Percentiles rank a stretch among this genome's conserved stretches.
Evolutionary conservation across 2,888 invertebrate species (phyloP).

Genomic region (Eucera pruinosa): DNA sequence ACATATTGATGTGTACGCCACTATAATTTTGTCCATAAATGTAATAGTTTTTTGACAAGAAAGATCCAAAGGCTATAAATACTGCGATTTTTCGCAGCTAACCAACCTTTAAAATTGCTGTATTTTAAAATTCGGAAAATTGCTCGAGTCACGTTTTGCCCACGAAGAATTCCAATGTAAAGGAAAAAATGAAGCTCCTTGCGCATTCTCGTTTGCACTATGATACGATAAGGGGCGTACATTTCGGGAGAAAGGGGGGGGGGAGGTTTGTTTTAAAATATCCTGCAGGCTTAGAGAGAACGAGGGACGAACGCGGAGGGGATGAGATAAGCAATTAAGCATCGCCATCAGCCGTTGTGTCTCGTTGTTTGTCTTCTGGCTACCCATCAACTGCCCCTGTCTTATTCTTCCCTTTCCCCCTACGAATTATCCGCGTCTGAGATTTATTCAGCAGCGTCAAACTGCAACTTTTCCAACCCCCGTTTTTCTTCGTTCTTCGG

Average conservation of each 20-base stretch:
- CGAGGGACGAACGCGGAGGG: slow-evolving; percentile 47
- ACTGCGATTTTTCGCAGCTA: too few species aligned
- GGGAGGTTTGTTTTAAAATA: slow-evolving; percentile 76
- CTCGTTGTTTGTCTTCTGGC: slow-evolving; percentile 81
- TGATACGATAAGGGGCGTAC: slow-evolving; percentile 75
- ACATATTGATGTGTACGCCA: too few species aligned
- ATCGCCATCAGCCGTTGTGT: slow-evolving; percentile 80
- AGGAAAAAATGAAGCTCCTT: slow-evolving; percentile 28
- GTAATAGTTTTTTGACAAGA: too few species aligned
- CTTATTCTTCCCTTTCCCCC: slow-evolving; percentile 61
- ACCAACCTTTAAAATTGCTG: too few species aligned
- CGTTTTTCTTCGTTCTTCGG: slow-evolving; percentile 29
- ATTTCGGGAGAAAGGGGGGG: too few species aligned
- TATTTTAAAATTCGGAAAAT: too few species aligned
- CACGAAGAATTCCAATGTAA: not conserved
- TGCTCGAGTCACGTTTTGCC: too few species aligned
- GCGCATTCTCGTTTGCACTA: slow-evolving; percentile 59
- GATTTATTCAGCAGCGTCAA: slow-evolving; percentile 77
- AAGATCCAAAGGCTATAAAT: too few species aligned
- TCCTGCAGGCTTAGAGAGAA: slow-evolving; percentile 68
- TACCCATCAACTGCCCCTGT: slow-evolving; percentile 78
- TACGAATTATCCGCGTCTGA: slow-evolving; percentile 68
- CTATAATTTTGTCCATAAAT: too few species aligned
- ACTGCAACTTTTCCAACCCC: slow-evolving; percentile 67
- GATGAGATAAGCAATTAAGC: slow-evolving; percentile 78